These are phyloP conservation scores for Andrena flavipes DNA, from an alignment of 2,888 invertebrate genomes.

Conservation along the genomic window DNA sequence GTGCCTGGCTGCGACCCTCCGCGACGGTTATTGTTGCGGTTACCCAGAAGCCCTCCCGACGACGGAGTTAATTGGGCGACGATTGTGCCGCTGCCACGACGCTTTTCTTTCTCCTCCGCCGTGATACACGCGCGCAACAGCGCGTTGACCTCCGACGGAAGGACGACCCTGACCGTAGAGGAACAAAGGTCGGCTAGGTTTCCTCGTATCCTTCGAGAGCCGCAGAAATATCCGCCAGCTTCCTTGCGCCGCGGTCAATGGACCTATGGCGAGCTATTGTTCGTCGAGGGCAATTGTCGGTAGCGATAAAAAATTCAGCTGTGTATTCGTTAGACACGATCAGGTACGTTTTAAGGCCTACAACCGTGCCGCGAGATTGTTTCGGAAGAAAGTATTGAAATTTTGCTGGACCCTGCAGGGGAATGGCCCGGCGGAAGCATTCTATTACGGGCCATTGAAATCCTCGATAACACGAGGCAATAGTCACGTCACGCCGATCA, in stretches of 20 bases:
- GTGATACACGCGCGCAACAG: conserved; percentile 49
- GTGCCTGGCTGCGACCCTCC: conserved; percentile 65
- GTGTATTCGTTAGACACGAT: too few species aligned
- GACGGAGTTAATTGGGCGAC: conserved; percentile 81
- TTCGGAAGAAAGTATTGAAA: background rate
- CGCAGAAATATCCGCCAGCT: conserved; percentile 28
- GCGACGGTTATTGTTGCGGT: conserved; percentile 78
- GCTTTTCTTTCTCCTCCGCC: conserved; percentile 58
- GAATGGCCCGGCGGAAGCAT: conserved; percentile 9
- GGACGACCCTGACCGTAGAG: conserved; percentile 66
- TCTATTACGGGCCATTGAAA: conserved; percentile 49
- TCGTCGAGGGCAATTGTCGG: too few species aligned
- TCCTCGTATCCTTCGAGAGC: conserved; percentile 34
- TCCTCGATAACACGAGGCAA: conserved; percentile 40
- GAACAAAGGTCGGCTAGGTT: conserved; percentile 64
- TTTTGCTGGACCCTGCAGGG: background rate
- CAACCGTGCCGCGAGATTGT: too few species aligned
- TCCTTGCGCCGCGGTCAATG: conserved; percentile 22
- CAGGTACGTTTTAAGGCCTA: too few species aligned
- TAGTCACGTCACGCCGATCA: conserved; percentile 67
- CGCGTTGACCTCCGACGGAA: conserved; percentile 62
- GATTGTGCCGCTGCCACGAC: conserved; percentile 72
- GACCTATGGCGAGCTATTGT: background rate
- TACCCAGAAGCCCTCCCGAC: conserved; percentile 76
- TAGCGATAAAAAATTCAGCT: too few species aligned